Evolutionary conservation across 2,113 vertebrate species (phyloP).

Genomic region (Corydoras sp.): DNA sequence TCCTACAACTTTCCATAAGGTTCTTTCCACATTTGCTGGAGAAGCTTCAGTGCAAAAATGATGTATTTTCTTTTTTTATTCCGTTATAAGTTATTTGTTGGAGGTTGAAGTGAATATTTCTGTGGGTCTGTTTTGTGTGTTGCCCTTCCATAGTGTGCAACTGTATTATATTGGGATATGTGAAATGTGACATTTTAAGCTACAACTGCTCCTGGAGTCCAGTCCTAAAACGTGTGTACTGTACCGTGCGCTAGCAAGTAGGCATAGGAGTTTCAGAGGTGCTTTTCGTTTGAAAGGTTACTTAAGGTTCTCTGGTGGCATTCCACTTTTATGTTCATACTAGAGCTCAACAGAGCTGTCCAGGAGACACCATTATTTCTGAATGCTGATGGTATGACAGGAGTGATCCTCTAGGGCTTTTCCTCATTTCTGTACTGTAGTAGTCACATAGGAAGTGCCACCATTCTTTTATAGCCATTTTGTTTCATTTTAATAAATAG

Average conservation of each 20-base stretch:
- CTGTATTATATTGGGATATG: slow-evolving; percentile 40
- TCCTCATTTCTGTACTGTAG: slow-evolving; percentile 31
- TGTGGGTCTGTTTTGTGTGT: too few relatives aligned
- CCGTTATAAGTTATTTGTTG: too few relatives aligned
- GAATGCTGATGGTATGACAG: too few relatives aligned
- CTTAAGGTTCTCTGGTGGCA: slow-evolving; percentile 50
- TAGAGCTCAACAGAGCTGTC: too few relatives aligned
- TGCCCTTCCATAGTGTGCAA: slow-evolving; percentile 21
- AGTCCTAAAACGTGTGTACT: slow-evolving; percentile 36
- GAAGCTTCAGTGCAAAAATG: too few relatives aligned
- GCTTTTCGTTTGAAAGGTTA: slow-evolving; percentile 38
- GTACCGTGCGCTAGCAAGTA: slow-evolving; percentile 34
- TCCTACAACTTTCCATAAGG: too few relatives aligned
- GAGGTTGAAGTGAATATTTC: not conserved
- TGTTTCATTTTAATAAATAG: slow-evolving; percentile 47
- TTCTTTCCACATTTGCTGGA: too few relatives aligned
- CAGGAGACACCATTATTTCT: too few relatives aligned
- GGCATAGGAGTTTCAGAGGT: slow-evolving; percentile 24
- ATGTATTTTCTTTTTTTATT: too few relatives aligned
- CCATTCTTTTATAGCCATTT: slow-evolving; percentile 54
- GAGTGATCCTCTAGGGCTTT: slow-evolving; percentile 1
- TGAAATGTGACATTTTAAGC: slow-evolving; percentile 13
- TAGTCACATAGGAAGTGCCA: slow-evolving; percentile 28
- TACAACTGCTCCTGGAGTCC: slow-evolving; percentile 25
- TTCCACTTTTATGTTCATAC: too few relatives aligned